phyloP scores from a whole-genome alignment of 2,797 vertebrate genomes.

The Taeniopygia guttata region DNA sequence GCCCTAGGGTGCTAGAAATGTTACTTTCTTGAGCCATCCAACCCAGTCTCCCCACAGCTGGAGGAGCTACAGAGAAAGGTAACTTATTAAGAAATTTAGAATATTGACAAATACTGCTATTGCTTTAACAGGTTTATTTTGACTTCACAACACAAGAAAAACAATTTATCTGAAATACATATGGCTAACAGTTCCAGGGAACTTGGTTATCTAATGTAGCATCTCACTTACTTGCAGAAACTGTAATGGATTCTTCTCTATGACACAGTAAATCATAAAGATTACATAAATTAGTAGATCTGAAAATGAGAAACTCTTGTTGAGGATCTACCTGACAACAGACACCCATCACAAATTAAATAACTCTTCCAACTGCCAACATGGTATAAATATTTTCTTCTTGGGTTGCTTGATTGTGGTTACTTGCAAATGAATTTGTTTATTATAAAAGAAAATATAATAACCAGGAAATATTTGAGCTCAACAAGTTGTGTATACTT shows the following conservation, averaged over 20 bases:
- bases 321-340: neutral
- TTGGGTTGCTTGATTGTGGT: neutral
- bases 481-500: neutral
- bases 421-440: conserved; percentile 25
- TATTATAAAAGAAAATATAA: conserved; percentile 30
- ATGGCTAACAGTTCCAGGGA: neutral
- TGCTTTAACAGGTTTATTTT: conserved; percentile 15
- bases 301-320: neutral
- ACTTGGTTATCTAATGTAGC: conserved; percentile 2
- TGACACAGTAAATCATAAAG: neutral
- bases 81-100: neutral
- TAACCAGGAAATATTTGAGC: conserved; percentile 1
- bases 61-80: neutral
- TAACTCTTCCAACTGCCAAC: neutral
- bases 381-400: neutral
- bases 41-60: neutral
- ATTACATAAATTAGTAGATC: neutral
- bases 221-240: conserved; percentile 8
- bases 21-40: neutral
- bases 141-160: neutral
- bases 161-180: neutral
- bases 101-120: neutral
- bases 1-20: neutral
- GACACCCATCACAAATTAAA: neutral
- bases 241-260: neutral